These are phyloP conservation scores for Drosophila kambysellisi DNA, from an alignment of 2,888 invertebrate genomes.

Conservation along the genomic window DNA sequence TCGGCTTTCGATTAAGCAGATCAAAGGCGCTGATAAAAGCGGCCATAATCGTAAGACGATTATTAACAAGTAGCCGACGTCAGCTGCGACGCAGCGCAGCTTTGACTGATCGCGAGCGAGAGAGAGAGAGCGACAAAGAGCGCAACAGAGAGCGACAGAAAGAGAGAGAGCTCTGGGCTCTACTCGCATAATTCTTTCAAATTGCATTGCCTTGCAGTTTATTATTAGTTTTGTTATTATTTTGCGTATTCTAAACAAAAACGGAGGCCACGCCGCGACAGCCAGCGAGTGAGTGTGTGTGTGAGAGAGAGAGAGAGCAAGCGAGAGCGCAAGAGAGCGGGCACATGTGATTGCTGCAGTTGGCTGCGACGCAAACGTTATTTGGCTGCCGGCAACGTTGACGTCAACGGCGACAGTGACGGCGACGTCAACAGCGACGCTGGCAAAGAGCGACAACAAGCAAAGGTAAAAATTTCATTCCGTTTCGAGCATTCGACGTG, in stretches of 20 bases:
- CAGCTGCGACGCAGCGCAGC: conserved; percentile 15
- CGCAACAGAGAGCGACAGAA: conserved; percentile 9
- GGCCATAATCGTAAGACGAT: conserved; percentile 74
- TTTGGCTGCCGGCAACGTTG: conserved; percentile 21
- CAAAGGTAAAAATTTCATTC: conserved; percentile 83
- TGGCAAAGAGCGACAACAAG: conserved; percentile 40
- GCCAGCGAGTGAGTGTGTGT: conserved; percentile 2
- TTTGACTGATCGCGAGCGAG: neutral
- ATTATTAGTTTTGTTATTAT: conserved; percentile 84
- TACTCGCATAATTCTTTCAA: conserved; percentile 61
- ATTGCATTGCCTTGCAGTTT: conserved; percentile 74
- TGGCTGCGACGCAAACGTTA: conserved; percentile 19
- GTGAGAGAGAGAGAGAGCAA: conserved; percentile 11
- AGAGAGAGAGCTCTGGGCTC: conserved; percentile 4
- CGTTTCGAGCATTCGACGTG: conserved; percentile 84
- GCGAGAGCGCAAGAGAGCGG: conserved; percentile 20
- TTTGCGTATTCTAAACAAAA: conserved; percentile 84
- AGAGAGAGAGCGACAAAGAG: conserved; percentile 1
- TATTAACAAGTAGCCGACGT: conserved; percentile 80
- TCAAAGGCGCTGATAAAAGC: conserved; percentile 72
- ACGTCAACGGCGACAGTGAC: conserved; percentile 17
- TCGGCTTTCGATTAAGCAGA: conserved; percentile 84
- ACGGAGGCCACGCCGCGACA: conserved; percentile 45
- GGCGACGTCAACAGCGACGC: conserved; percentile 23
- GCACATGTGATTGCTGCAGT: conserved; percentile 43